Base-by-base conservation (phyloP, 1,140 invertebrate genomes). In the Ceratina australensis region DNA sequence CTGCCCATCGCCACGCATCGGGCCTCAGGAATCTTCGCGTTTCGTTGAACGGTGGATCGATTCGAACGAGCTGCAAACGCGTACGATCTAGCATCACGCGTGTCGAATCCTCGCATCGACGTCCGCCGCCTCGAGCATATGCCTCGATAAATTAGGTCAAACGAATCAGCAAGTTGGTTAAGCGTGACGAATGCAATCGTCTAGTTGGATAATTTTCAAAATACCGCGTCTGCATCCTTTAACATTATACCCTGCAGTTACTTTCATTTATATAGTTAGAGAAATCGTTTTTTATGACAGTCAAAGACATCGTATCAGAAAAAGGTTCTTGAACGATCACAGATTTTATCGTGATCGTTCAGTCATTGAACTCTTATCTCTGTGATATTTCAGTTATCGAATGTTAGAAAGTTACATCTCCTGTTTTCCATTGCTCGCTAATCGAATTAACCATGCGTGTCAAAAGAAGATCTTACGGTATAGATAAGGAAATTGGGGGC, bases 141-240 rank as follows among this genome's bases (percentile, higher is more conserved):
- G 65, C 33, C 24, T 26, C 33, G 20, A 52, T 59, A 47, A 81
- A 73, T 82, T 79, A 79, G 80, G 76, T 85, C 78, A 82, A 87
- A 81, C 77, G 66, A 86, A 82, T 82, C 77, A 74, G 82, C 67
- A 82, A 85, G 79, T 75, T 60, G 67, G 57, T 33, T 74, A 81
- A 80, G 76, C 83, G 79, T 56, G 81, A 65, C 54, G 75, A 80
- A 72, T 74, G 22, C 20, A 33, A 74, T 65, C 72, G n/a, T 65
- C 54, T 26, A 42, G 26, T n/a, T 16, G 20, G 63, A 56, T 57
- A 49, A 57, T 74, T 74, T 59, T 66, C 3, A 26, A 74, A 64
- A 66, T 64, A 49, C 12, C 18, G 47, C 56, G 15, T n/a, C n/a
- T 13, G 47, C 20, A 65, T 68, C 24, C 24, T 49, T 75, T 33